Evolutionary conservation across 2,888 invertebrate species (phyloP), one percentile per base, ranked within the genome.

Genomic region (Hypomecis atomaria): DNA sequence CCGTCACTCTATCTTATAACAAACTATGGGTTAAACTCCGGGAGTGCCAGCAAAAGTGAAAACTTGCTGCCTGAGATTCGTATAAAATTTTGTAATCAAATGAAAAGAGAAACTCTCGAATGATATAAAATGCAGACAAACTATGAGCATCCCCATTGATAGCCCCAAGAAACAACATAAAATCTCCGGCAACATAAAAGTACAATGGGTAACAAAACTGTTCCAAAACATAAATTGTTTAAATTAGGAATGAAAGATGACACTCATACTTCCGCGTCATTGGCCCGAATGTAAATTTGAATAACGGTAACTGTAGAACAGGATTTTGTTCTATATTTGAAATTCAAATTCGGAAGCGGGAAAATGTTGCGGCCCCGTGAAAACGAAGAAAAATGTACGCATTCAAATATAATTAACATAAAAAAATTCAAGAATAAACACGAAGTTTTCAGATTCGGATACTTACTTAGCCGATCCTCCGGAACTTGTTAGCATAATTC

Each of bases 361-460:
- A 85, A 85, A 86, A 83, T 81, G 86, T 83, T 81, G 82, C 76
- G 52, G 56, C 77, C 75, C 81, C 78, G 78, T 75, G 79, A 78
- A 84, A 85, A 84, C 84, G 84, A 78, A 79, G 81, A 84, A 85
- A 86, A 87, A 86, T 84, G 84, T 85, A 82, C 82, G 79, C 82
- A 84, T 85, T 81, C 84, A 85, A 85, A 87, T 84, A 82, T 84
- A 87, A 87, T 87, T 88, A 86, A 78, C 85, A 87, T 87, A 87
- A 86, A 86, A 85, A 81, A 76, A 75, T 68, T 69, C 67, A 75
- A 74, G 78, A 81, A 82, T 85, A 86, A 86, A 87, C 86, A 86
- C 82, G 73, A 77, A 81, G 76, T 81, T 82, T 23, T 76, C 70
- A 66, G 77, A 79, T 77, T 71, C 69, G 73, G 73, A 73, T 71